Evolutionary conservation across 2,113 vertebrate species (phyloP).

Genomic region (Oceanites oceanicus): DNA sequence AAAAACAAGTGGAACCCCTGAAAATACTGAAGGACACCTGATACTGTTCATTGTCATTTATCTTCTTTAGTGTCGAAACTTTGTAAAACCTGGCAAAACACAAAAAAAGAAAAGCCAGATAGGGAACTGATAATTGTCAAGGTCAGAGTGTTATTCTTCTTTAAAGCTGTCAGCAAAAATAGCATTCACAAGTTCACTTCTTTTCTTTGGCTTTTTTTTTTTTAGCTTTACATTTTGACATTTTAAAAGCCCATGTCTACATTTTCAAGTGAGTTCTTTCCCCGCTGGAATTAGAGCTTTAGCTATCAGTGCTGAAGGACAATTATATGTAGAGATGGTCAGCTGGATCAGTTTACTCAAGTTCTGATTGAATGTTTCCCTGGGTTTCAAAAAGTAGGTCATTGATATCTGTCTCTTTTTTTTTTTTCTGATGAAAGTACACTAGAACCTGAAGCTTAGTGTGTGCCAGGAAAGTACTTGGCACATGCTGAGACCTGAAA

Average conservation of each 20-base stretch:
- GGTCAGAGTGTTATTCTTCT: background rate
- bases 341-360: slow-evolving; percentile 4
- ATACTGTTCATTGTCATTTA: slow-evolving; percentile 16
- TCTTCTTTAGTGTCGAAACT: slow-evolving; percentile 54
- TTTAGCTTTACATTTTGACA: background rate
- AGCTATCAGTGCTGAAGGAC: background rate
- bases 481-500: background rate
- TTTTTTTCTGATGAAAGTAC: background rate
- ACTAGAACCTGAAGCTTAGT: background rate
- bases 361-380: background rate
- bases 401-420: background rate
- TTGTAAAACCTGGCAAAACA: slow-evolving; percentile 36
- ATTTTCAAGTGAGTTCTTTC: slow-evolving; percentile 12
- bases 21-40: slow-evolving; percentile 33
- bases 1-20: slow-evolving; percentile 23
- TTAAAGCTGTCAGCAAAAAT: slow-evolving; percentile 27
- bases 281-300: background rate
- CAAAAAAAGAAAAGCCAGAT: background rate
- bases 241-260: slow-evolving; percentile 37
- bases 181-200: background rate
- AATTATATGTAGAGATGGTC: background rate
- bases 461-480: background rate
- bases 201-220: background rate
- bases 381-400: background rate
- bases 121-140: slow-evolving; percentile 5